phyloP scores from a whole-genome alignment of 2,113 vertebrate species.

The Bagarius yarrelli region DNA sequence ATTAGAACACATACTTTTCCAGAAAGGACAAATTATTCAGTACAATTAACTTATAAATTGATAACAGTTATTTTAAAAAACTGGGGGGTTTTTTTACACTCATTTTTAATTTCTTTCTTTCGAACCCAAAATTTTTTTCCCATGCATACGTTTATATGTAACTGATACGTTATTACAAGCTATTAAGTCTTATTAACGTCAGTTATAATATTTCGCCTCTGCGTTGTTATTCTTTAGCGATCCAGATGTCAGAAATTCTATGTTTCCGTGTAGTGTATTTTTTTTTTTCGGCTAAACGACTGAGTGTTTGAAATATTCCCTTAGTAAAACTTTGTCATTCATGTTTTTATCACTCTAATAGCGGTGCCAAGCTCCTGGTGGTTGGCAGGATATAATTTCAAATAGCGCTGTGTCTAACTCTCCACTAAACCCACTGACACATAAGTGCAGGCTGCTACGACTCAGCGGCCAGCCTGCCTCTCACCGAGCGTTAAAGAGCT shows the following conservation, averaged over 20 bases:
- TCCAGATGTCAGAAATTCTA: neutral
- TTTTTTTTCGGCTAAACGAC: conserved; percentile 6
- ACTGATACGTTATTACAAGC: neutral
- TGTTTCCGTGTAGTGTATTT: conserved; percentile 4
- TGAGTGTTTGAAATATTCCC: conserved; percentile 33
- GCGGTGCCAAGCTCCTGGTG: conserved; percentile 50
- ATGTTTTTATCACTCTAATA: conserved; percentile 42
- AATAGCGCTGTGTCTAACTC: conserved; percentile 50
- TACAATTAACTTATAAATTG: no score
- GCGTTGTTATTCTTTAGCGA: neutral
- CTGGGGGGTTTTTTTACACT: no score
- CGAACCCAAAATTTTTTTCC: neutral
- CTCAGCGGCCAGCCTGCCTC: conserved; percentile 16
- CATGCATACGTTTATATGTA: neutral
- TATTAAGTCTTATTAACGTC: neutral
- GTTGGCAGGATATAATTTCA: conserved; percentile 53
- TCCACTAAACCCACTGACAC: conserved; percentile 52
- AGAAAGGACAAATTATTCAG: neutral
- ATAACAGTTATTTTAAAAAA: no score
- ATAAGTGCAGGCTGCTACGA: conserved; percentile 30
- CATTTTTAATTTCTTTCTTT: no score
- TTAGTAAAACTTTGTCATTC: conserved; percentile 41
- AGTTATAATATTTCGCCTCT: neutral
- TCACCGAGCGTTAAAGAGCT: conserved; percentile 31
- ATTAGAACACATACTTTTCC: neutral